A percentile compares a stretch with the other conserved stretches of the same genome.
phyloP scores from a whole-genome alignment of 2,888 invertebrate genomes.

The Cyrtodaria siliqua region DNA sequence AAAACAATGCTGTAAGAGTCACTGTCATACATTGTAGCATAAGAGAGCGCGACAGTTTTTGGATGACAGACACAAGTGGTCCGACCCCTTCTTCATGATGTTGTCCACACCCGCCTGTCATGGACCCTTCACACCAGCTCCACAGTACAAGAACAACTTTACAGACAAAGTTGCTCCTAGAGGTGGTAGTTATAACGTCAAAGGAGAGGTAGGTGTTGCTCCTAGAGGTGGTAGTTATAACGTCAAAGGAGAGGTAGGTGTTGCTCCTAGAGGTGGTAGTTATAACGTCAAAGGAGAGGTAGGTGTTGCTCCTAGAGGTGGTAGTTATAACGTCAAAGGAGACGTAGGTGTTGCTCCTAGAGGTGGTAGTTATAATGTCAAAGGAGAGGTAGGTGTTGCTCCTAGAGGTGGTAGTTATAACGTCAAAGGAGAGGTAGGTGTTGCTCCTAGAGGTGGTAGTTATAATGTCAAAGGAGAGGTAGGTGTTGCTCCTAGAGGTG shows the following conservation, averaged over 20 bases:
- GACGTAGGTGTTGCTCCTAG: slow-evolving; percentile 88
- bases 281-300: no score
- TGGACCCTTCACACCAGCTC: slow-evolving; percentile 94
- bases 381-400: slow-evolving; percentile 77
- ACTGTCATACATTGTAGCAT: slow-evolving; percentile 79
- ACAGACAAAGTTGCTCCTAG: slow-evolving; percentile 88
- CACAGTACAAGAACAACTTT: slow-evolving; percentile 90
- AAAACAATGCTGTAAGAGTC: no score
- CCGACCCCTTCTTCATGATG: slow-evolving; percentile 93
- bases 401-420: no score
- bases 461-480: slow-evolving; percentile 86
- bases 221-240: no score
- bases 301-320: slow-evolving; percentile 90
- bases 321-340: slow-evolving; percentile 88
- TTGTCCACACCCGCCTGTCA: slow-evolving; percentile 95
- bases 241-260: no score
- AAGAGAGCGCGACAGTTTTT: slow-evolving; percentile 83
- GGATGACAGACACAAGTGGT: slow-evolving; percentile 44
- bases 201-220: slow-evolving; percentile 77
- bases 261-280: no score
- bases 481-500: slow-evolving; percentile 89
- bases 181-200: slow-evolving; percentile 89
- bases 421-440: no score
- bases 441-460: slow-evolving; percentile 90
- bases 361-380: slow-evolving; percentile 89